Conservation (phyloP, 2,113 vertebrate genomes). For the Chelonoidis abingdonii region DNA sequence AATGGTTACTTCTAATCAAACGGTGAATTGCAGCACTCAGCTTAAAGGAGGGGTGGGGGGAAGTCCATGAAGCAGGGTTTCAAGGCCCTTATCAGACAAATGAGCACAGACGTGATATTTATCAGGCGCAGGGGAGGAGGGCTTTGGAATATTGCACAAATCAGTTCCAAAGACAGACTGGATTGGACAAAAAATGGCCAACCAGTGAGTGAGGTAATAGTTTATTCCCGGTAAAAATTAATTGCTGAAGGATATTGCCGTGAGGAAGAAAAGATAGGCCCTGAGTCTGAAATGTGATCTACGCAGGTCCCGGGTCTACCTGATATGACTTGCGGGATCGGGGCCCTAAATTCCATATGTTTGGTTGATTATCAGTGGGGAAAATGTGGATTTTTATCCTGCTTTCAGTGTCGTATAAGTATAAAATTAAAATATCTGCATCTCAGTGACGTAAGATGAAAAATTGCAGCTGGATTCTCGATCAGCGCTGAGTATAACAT, state of each 20-base stretch:
- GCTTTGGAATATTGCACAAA: neutral
- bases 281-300: neutral
- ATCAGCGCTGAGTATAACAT: neutral
- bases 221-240: neutral
- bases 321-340: accelerated
- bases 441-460: neutral
- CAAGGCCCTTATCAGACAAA: neutral
- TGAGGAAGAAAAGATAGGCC: neutral
- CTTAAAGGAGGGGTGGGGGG: neutral
- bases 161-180: neutral
- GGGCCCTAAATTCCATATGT: neutral
- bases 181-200: neutral
- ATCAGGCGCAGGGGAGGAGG: neutral
- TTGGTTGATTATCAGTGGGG: neutral
- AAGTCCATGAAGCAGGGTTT: neutral
- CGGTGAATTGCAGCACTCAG: neutral
- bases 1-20: neutral
- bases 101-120: neutral
- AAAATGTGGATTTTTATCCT: neutral
- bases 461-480: neutral
- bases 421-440: neutral
- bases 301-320: neutral
- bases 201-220: neutral
- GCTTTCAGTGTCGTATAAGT: neutral
- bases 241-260: neutral